Evolutionary conservation across 1,140 invertebrate genomes (phyloP), one percentile per base, ranked within the genome.

Genomic region (Zeugodacus cucurbitae): DNA sequence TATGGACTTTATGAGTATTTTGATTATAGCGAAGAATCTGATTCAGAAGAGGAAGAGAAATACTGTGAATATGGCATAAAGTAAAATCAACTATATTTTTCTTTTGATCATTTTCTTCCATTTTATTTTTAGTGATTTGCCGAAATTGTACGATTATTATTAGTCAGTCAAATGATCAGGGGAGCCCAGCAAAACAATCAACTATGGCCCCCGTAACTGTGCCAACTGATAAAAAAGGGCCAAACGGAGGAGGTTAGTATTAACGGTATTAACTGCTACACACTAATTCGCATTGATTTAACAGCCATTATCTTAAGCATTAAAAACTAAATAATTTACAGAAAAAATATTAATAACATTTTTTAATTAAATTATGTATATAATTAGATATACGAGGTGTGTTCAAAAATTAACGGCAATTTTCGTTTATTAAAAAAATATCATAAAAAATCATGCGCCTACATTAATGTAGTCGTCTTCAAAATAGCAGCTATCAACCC

Each of bases 91-190:
- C 22, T 58, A 54, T 86, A 48, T 74, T 62, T 86, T 82, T 89
- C 37, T 6, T 20, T 29, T 41, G 11, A 4, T 44, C 26, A 26
- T 70, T 20, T 4, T 64, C 54, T 37, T 17, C 4, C 62, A 37
- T 41, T 74, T 8, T 82, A 48, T 85, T 87, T 87, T 88, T 26
- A 91, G 89, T 91, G 11, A 34, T 91, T 48, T 91, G 89, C 74
- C 59, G 89, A 5, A 91, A 91, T 57, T 92, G 91, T 34, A 91
- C 90, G 6, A 89, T 92, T 32, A 14, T 91, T 6, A 87, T 87
- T 58, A 87, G 37, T 34, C 86, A 48, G 26, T 34, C n/a, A 41
- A 34, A 20, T 74, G n/a, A 41, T 74, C 37, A 82, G 22, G 11
- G 2, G 2, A 48, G 2, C 4, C 34, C 37, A n/a, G 6, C n/a